These are phyloP conservation scores for Ennomos erosarius DNA, from an alignment of 2,888 invertebrate species.

Conservation along the genomic window DNA sequence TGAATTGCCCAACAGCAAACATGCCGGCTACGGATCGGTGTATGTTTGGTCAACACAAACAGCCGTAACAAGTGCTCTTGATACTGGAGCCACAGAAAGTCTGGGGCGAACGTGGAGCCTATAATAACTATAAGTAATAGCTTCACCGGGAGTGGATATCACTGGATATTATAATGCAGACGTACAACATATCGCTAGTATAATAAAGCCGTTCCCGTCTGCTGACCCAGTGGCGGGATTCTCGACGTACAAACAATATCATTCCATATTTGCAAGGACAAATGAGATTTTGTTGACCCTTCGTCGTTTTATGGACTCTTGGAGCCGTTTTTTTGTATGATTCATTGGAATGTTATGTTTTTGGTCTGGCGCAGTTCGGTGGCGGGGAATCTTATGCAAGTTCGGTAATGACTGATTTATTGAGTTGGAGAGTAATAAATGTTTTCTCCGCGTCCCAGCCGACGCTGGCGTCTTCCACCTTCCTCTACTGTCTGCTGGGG, in stretches of 20 bases:
- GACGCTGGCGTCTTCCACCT: no score
- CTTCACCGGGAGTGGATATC: no score
- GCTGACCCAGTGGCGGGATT: slow-evolving; percentile 38
- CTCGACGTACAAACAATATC: slow-evolving; percentile 42
- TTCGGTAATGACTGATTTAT: slow-evolving; percentile 12
- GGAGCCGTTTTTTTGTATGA: slow-evolving; percentile 29
- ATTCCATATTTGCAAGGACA: slow-evolving; percentile 32
- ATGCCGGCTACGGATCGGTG: slow-evolving; percentile 33
- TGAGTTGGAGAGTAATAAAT: slow-evolving; percentile 13
- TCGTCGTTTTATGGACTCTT: slow-evolving; percentile 25
- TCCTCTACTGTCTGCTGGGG: no score
- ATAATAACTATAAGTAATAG: no score
- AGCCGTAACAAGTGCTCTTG: slow-evolving; percentile 37
- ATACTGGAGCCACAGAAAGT: slow-evolving; percentile 1
- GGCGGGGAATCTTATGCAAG: not conserved
- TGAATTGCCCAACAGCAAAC: slow-evolving; percentile 43
- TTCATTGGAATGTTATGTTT: slow-evolving; percentile 31
- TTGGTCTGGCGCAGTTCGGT: not conserved
- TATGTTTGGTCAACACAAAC: slow-evolving; percentile 51
- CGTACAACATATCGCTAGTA: not conserved
- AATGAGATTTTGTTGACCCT: slow-evolving; percentile 25
- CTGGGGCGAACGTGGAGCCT: not conserved
- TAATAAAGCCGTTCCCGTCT: slow-evolving; percentile 11
- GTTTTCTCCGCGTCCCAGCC: no score
- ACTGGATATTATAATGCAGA: not conserved